A percentile compares a stretch with the other conserved stretches of the same genome.
These are phyloP conservation scores for Neosilurus mollespiculum DNA, from an alignment of 2,797 vertebrate species.

Conservation along the genomic window DNA sequence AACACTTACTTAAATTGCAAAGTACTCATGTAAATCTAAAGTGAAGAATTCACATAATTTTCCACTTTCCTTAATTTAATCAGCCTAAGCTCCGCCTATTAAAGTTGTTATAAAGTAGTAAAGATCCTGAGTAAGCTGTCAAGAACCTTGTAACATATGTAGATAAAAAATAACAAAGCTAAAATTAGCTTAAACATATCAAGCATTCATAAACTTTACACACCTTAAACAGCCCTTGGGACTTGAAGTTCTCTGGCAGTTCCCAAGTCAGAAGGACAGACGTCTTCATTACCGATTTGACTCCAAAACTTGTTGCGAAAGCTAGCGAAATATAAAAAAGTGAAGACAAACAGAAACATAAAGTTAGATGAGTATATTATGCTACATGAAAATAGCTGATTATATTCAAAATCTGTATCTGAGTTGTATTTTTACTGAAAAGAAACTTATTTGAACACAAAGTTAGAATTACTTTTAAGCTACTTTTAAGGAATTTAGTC, in stretches of 20 bases:
- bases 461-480: neutral
- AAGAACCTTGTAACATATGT: neutral
- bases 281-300: slow-evolving; percentile 89
- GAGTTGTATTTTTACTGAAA: neutral
- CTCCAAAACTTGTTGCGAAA: slow-evolving; percentile 94
- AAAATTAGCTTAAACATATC: neutral
- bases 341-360: slow-evolving; percentile 1
- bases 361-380: neutral
- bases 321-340: slow-evolving; percentile 68
- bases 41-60: slow-evolving; percentile 13
- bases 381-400: neutral
- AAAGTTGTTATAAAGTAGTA: slow-evolving; percentile 7
- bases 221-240: slow-evolving; percentile 92
- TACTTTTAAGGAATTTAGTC: neutral
- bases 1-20: slow-evolving; percentile 1
- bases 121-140: neutral
- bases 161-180: neutral
- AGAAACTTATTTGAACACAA: neutral
- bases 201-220: slow-evolving; percentile 32
- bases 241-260: slow-evolving; percentile 88
- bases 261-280: slow-evolving; percentile 97
- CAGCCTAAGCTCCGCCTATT: neutral
- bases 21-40: neutral
- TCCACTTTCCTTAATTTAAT: slow-evolving; percentile 26
- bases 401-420: neutral